These are phyloP conservation scores for Rhincodon typus DNA, from an alignment of 2,797 vertebrate species.

Conservation along the genomic window DNA sequence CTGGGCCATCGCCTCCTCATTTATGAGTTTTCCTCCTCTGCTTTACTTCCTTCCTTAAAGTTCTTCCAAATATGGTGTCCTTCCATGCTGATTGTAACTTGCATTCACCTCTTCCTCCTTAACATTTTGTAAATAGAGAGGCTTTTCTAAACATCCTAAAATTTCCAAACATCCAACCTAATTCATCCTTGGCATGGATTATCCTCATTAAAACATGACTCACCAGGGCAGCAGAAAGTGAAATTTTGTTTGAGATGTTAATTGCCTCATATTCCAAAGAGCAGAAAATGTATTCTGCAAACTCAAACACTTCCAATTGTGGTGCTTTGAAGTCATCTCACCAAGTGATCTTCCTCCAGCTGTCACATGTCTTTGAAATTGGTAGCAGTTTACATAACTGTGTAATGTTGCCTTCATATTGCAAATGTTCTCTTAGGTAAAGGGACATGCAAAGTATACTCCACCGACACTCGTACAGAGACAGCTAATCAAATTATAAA, in stretches of 20 bases:
- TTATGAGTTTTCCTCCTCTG: neutral
- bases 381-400: neutral
- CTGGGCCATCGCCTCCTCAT: too few relatives aligned
- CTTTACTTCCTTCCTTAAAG: neutral
- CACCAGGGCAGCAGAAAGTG: neutral
- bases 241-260: neutral
- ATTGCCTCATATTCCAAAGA: neutral
- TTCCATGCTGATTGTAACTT: neutral
- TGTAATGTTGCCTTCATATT: neutral
- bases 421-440: neutral
- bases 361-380: neutral
- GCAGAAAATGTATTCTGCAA: neutral
- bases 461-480: neutral
- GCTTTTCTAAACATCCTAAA: neutral
- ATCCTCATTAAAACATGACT: neutral
- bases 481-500: neutral
- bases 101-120: neutral
- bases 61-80: neutral
- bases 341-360: neutral
- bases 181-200: neutral
- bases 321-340: neutral
- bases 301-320: neutral
- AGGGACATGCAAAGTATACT: neutral
- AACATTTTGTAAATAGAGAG: neutral
- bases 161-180: neutral